Evolutionary conservation across 2,888 invertebrate genomes (phyloP).

Genomic region (Trichopoda pennipes): DNA sequence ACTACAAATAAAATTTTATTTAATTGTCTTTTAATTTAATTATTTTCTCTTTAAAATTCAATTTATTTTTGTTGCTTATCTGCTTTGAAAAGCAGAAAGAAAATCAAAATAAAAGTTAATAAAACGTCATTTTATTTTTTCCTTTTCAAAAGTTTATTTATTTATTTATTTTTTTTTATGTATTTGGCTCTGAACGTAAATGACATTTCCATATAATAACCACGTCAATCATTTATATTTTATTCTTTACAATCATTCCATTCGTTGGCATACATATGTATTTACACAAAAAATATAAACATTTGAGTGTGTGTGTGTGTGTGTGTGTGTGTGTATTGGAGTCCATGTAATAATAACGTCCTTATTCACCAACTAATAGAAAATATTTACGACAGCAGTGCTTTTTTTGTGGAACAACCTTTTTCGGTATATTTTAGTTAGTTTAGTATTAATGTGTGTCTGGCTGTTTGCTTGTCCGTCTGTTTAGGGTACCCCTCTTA

Average conservation of each 20-base stretch:
- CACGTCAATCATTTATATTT: slow-evolving; percentile 67
- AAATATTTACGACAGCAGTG: slow-evolving; percentile 36
- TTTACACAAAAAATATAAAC: neutral
- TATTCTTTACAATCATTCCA: slow-evolving; percentile 27
- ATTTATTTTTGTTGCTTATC: slow-evolving; percentile 5
- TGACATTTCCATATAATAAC: slow-evolving; percentile 68
- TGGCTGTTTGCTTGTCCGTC: slow-evolving; percentile 1
- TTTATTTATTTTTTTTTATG: slow-evolving; percentile 11
- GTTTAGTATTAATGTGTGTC: slow-evolving; percentile 23
- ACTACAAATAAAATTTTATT: too few relatives aligned
- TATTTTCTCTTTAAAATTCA: slow-evolving; percentile 8
- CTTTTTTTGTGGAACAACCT: slow-evolving; percentile 43
- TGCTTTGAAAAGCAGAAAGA: neutral
- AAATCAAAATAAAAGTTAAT: slow-evolving; percentile 50
- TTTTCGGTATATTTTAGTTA: slow-evolving; percentile 17
- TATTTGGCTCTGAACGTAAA: slow-evolving; percentile 57
- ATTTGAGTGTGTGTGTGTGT: slow-evolving; percentile 1
- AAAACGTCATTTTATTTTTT: slow-evolving; percentile 57
- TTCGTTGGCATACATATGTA: neutral
- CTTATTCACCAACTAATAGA: slow-evolving; percentile 51
- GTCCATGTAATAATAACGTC: slow-evolving; percentile 50
- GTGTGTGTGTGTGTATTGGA: slow-evolving; percentile 1
- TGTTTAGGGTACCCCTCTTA: slow-evolving; percentile 23
- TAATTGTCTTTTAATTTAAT: neutral
- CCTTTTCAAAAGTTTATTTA: slow-evolving; percentile 10